phyloP scores from a whole-genome alignment of 2,888 invertebrate genomes.

The Drosophila mimica region DNA sequence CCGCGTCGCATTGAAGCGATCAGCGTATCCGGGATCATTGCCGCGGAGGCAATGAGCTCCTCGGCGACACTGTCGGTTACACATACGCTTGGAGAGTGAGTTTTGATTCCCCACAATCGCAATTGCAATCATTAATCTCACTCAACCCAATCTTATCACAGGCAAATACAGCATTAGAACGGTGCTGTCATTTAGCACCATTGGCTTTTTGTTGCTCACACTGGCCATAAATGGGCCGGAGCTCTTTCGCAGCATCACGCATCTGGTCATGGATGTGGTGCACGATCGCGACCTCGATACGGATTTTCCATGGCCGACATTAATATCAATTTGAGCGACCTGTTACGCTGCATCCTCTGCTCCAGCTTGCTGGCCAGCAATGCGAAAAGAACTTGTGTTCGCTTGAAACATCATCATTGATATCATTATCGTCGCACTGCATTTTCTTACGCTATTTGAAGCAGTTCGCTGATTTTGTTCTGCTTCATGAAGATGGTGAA shows the following conservation, averaged over 20 bases:
- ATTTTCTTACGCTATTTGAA: conserved; percentile 71
- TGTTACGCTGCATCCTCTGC: conserved; percentile 88
- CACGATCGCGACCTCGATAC: conserved; percentile 97
- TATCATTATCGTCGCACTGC: neutral
- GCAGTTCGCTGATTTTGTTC: conserved; percentile 50
- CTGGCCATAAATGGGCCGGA: conserved; percentile 90
- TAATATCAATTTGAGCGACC: conserved; percentile 92
- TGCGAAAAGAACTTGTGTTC: neutral
- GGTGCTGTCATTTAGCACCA: conserved; percentile 82
- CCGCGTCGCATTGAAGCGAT: conserved; percentile 96
- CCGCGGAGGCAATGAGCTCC: conserved; percentile 89
- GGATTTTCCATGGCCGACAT: conserved; percentile 98
- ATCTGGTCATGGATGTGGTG: conserved; percentile 96
- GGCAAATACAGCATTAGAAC: conserved; percentile 76
- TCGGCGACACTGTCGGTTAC: conserved; percentile 92
- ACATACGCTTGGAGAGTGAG: conserved; percentile 93
- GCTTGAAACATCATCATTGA: neutral
- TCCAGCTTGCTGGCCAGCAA: conserved; percentile 93
- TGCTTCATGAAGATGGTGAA: conserved; percentile 78
- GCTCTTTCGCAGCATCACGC: conserved; percentile 86
- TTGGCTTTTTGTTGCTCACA: conserved; percentile 88
- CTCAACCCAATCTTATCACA: conserved; percentile 29
- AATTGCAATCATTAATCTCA: neutral
- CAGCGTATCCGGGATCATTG: conserved; percentile 93
- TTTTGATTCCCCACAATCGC: conserved; percentile 5